Base-by-base conservation (phyloP, 2,888 invertebrate genomes). In the Molorchus minor region DNA sequence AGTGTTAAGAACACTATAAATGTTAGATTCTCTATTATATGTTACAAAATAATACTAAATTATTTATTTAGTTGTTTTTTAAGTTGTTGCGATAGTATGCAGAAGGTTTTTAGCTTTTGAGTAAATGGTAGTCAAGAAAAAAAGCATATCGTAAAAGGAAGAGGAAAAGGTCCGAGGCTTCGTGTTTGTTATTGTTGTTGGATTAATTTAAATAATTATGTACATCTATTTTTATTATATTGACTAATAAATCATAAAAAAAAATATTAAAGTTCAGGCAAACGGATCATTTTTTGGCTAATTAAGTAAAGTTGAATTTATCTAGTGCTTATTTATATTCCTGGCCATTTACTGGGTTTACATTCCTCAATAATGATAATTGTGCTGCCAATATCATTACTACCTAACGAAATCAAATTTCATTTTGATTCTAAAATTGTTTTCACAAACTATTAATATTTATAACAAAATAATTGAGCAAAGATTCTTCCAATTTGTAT, bases 21-120 rank as follows among this genome's bases (percentile, higher is more conserved):
- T 78, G 77, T 78, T 78, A 78, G 78, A 78, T 77, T 78, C 75
- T 78, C 75, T 77, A 78, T 78, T 78, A 76, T 78, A 77, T 78
- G 78, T 78, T 76, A 73, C 64, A 57, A 70, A 71, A 71, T 67
- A 65, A 70, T 68, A 69, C 69, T 71, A 72, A 74, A 73, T 75
- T 74, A 72, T 75, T 75, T 74, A 70, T 74, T 74, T 73, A 72
- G 72, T 74, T 70, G 72, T 72, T 73, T 65, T n/a, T 76, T 74
- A 74, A 73, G 73, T 75, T 76, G 74, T 70, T 71, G 61, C 57
- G 56, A 47, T 62, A 67, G 58, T 60, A 40, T 41, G 46, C 56
- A 41, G 62, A 61, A 58, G 58, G 41, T 62, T 57, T 57, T 57
- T 58, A 58, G 21, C 61, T 67, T 67, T 67, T 67, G 66, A 53